Conservation (phyloP, 2,888 invertebrate species). For the Saturnia pavonia region DNA sequence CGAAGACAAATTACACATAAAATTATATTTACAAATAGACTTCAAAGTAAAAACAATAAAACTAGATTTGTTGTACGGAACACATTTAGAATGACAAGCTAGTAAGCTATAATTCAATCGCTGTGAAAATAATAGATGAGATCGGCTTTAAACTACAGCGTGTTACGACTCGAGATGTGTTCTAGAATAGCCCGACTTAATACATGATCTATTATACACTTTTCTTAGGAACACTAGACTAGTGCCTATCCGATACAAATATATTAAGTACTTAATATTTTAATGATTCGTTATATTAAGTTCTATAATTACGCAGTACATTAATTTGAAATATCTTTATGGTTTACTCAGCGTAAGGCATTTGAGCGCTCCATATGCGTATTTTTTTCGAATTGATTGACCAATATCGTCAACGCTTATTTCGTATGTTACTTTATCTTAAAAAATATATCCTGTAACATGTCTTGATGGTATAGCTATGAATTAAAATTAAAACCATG, state of each 20-base stretch:
- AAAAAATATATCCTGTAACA: too few relatives aligned
- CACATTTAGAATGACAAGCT: conserved; percentile 33
- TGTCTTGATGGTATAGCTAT: too few relatives aligned
- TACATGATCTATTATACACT: conserved; percentile 23
- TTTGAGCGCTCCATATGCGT: too few relatives aligned
- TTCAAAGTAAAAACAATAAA: conserved; percentile 19
- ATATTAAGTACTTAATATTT: conserved; percentile 22
- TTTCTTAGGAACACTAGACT: conserved; percentile 14
- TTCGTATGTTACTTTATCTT: too few relatives aligned
- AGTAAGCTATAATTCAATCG: conserved; percentile 35
- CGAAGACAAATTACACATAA: conserved; percentile 14
- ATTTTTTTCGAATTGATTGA: too few relatives aligned
- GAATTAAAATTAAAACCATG: too few relatives aligned
- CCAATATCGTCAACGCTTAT: too few relatives aligned
- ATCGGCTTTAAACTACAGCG: conserved; percentile 39
- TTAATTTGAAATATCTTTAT: too few relatives aligned
- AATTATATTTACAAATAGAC: conserved; percentile 22
- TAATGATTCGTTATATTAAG: conserved; percentile 25
- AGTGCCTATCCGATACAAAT: conserved; percentile 2
- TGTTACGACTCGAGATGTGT: conserved; percentile 26
- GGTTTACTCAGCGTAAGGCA: too few relatives aligned
- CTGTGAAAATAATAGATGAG: conserved; percentile 38
- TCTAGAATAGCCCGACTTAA: conserved; percentile 24
- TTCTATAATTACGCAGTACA: too few relatives aligned
- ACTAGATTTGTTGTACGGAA: conserved; percentile 19